Base-by-base conservation (phyloP, 1,140 invertebrate species). In the Drosophila asahinai region DNA sequence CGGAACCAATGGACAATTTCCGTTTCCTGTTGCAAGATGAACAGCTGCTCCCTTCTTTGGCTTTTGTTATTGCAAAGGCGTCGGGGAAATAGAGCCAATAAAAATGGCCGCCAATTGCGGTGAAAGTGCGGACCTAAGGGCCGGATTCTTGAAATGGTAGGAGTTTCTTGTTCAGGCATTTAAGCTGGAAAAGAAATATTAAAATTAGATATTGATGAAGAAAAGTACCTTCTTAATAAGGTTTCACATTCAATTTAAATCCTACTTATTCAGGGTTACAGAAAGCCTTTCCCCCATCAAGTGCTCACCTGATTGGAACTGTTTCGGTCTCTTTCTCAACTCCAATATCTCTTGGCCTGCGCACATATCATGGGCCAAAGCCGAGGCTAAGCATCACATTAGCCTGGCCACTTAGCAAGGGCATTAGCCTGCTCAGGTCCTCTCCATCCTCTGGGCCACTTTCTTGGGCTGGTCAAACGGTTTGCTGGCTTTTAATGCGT, bases 11-110 rank as follows among this genome's bases (percentile, higher is more conserved):
- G 73, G 86, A 80, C 86, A 82, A 90, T 90, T 90, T 89, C 86
- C 86, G 86, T 82, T 90, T 89, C 86, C 81, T 75, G 84, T 89
- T 86, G 84, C 71, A 71, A 75, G 68, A 68, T 75, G 84, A 84
- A 89, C 81, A 84, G 77, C 82, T 86, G 78, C 49, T 60, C 17
- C 45, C 51, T 60, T 63, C 33, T 45, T 40, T 43, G 42, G 43
- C n/a, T 48, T 60, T 40, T 47, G 51, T 63, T 67, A 63, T 54
- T 73, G 11, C 58, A 5, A 52, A 49, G 84, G 63, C 59, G 66
- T 61, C 43, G 76, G 49, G 58, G 52, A 84, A 83, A 89, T 84
- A 65, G 68, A 47, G 63, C 68, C 70, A 81, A 90, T 90, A 76
- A 81, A 89, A 78, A 58, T 72, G 66, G 65, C 54, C 66, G 52